Conservation (phyloP, 1,140 invertebrate genomes). For the Aphis gossypii region DNA sequence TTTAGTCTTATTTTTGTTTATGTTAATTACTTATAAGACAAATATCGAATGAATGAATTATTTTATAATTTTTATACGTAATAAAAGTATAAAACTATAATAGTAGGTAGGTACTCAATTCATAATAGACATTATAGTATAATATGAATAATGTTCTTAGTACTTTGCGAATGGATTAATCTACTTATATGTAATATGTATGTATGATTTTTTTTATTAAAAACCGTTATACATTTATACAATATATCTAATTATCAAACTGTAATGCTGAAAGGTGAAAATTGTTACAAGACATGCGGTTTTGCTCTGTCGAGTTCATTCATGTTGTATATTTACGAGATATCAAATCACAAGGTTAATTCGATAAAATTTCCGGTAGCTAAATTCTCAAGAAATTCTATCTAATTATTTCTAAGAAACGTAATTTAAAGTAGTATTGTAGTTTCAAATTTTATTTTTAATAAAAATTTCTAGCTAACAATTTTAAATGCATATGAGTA, state of each 20-base stretch:
- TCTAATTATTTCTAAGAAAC: neutral
- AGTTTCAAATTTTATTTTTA: neutral
- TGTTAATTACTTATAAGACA: neutral
- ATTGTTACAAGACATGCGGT: neutral
- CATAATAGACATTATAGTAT: no score
- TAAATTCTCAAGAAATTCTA: neutral
- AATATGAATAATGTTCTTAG: no score
- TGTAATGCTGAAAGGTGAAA: neutral
- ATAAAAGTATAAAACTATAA: neutral
- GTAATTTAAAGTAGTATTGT: neutral
- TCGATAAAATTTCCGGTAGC: neutral
- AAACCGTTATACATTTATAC: neutral
- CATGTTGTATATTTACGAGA: neutral
- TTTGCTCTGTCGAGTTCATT: constrained; percentile 10
- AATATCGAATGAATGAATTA: neutral
- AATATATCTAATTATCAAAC: neutral
- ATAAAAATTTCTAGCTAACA: neutral
- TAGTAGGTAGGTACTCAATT: neutral
- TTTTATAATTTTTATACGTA: neutral
- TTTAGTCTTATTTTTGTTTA: neutral
- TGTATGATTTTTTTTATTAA: neutral
- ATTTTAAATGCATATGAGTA: neutral
- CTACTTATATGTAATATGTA: neutral
- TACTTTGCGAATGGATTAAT: neutral
- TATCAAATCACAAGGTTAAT: constrained; percentile 21